Base-by-base conservation (phyloP, 2,797 vertebrate species). In the Tapirus indicus region DNA sequence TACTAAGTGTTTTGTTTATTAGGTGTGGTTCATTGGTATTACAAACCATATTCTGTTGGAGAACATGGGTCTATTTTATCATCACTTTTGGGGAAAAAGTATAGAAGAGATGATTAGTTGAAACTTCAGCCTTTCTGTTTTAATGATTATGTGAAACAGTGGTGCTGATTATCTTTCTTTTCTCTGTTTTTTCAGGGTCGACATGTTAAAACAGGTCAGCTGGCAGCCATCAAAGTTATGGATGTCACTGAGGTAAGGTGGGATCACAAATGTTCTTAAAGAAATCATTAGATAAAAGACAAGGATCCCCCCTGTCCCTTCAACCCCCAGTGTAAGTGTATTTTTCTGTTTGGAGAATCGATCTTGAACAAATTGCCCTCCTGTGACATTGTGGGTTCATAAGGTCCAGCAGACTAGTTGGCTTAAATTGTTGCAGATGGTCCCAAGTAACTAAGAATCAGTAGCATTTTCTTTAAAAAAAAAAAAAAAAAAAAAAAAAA, bases 211-310 rank as follows among this genome's bases (percentile, higher is more conserved):
- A 99, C 99, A 0, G 99, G 99, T 97, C 99, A 99, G 95, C 98
- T 99, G 99, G 99, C 99, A 6, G 99, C 99, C 98, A 99, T 99
- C 98, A 99, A 99, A 98, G 99, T 99, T 98, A 99, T 99, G 99
- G 99, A 99, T 1, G 99, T 99, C 98, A 99, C 99, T 0, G 99
- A 99, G 99, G 99, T 99, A 98, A 99, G 99, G 92, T 86, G 88
- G 96, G 82, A 41, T 96, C 75, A 74, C 20, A 79, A 52, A 29
- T 32, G 1, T 97, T 96, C 93, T 90, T 88, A 84, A 95, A 82
- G 44, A 84, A 60, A 78, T 74, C 0, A 0, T 62, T 87, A 68
- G 49, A 44, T 89, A 35, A 68, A 77, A 89, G 60, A 77, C 58
- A 91, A 79, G 35, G n/a, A 49, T 71, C 38, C 3, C 58, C 20